Percentiles rank a stretch among this genome's conserved stretches.
These are phyloP conservation scores for Gallinago paraguaiae DNA, from an alignment of 2,113 vertebrate genomes.

Conservation along the genomic window DNA sequence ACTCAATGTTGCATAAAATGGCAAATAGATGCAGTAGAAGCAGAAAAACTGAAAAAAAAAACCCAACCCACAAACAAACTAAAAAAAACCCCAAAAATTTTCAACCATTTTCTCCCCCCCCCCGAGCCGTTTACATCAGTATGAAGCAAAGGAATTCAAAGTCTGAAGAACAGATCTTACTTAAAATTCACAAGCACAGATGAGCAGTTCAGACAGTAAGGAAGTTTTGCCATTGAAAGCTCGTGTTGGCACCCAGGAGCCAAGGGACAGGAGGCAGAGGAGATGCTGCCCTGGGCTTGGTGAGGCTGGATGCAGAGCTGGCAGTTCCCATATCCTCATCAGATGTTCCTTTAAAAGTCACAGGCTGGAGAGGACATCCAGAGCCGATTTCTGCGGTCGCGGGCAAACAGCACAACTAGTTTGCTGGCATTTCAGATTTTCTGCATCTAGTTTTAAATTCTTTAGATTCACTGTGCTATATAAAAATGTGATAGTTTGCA, in stretches of 20 bases:
- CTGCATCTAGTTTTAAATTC: slow-evolving; percentile 40
- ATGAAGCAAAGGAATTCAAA: not conserved
- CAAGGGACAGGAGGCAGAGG: not conserved
- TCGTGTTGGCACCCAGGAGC: not conserved
- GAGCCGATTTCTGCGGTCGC: not conserved
- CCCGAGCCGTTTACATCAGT: not conserved
- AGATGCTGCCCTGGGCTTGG: not conserved
- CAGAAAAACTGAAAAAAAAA: not conserved
- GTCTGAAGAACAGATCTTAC: slow-evolving; percentile 2
- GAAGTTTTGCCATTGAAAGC: not conserved
- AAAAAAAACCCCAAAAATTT: not conserved
- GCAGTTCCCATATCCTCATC: not conserved
- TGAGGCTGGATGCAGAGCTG: not conserved
- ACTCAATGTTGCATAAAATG: not conserved
- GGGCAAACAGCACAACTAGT: not conserved
- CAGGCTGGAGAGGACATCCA: not conserved
- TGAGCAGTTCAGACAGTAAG: not conserved
- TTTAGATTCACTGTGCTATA: slow-evolving; percentile 40
- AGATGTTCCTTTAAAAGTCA: not conserved
- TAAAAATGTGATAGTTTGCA: slow-evolving; percentile 57
- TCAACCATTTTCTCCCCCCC: not conserved
- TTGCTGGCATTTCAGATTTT: slow-evolving; percentile 47
- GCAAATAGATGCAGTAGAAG: not conserved
- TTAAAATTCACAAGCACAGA: slow-evolving; percentile 18
- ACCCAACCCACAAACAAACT: not conserved